These are phyloP conservation scores for Mixornis gularis DNA, from an alignment of 2,113 vertebrate genomes.

Conservation along the genomic window DNA sequence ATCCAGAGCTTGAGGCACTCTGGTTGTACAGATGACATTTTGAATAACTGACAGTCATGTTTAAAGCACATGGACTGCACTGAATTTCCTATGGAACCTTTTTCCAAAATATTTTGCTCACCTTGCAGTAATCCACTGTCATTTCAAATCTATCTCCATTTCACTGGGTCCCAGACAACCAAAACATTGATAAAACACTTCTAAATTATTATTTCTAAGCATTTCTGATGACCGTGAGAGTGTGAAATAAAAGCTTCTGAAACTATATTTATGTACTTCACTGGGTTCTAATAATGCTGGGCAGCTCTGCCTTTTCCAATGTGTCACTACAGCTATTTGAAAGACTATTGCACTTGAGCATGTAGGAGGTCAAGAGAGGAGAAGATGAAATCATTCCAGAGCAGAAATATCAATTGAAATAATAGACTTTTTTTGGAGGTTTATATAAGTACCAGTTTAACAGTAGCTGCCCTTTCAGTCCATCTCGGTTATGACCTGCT, in stretches of 20 bases:
- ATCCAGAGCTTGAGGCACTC: background rate
- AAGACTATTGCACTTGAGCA: background rate
- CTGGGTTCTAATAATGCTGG: background rate
- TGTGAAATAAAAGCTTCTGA: background rate
- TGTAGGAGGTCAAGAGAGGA: background rate
- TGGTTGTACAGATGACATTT: constrained; percentile 37
- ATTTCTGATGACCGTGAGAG: background rate
- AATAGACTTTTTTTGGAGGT: background rate
- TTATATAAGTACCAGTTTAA: background rate
- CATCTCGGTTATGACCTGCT: background rate
- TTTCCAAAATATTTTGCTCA: background rate
- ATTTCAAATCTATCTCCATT: background rate
- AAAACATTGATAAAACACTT: background rate
- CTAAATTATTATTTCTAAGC: background rate
- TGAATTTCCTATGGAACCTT: background rate
- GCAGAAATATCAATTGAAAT: background rate
- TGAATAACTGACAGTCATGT: background rate
- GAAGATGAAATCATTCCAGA: background rate
- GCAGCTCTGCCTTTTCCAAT: background rate
- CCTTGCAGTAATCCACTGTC: background rate
- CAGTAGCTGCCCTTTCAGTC: background rate
- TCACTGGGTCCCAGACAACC: background rate
- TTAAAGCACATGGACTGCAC: background rate
- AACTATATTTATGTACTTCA: background rate
- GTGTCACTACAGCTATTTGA: background rate